Evolutionary conservation across 2,888 invertebrate genomes (phyloP), one percentile per base, ranked within the genome.

Genomic region (Drosophila heteroneura): DNA sequence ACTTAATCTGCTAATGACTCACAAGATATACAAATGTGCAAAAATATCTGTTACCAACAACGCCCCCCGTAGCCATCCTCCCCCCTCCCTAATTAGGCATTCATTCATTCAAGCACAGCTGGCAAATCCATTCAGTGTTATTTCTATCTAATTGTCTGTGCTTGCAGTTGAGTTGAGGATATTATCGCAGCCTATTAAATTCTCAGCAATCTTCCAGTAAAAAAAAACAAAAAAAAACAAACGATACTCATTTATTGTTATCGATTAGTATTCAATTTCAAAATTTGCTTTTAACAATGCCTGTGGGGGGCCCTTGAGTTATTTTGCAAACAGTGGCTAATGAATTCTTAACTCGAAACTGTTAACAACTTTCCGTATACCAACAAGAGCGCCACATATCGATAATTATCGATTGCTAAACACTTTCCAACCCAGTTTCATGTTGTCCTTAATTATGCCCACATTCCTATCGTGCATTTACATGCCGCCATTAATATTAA

Each of bases 1-100:
- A 44, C 44, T 59, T 76, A 79, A 80, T 47, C 49, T 49, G 49
- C 44, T 19, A 28, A 66, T 79, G 80, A 79, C 35, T 80, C 79
- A 79, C 57, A 57, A 19, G n/a, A 30, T 22, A 39, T 54, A 64
- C 66, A 80, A 70, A 33, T 80, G 64, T 67, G 32, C 68, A 65
- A 53, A 62, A 51, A 52, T 33, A 53, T 14, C 53, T 49, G 52
- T 35, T 62, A 47, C 47, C 16, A 47, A 16, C 47, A 26, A 26
- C 0, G 4, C 30, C 19, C 49, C 19, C 2, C 54, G 0, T 22
- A 32, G 22, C 10, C 1, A 3, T 30, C 5, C 6, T 0, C 30
- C 44, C 12, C 33, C 67, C 44, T 41, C 32, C 10, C 14, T 12
- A 0, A 19, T 16, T 47, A 47, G 16, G 47, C 26, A 47, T 47